Evolutionary conservation across 2,888 invertebrate genomes (phyloP), one percentile per base, ranked within the genome.

Genomic region (Liodrosophila aerea): DNA sequence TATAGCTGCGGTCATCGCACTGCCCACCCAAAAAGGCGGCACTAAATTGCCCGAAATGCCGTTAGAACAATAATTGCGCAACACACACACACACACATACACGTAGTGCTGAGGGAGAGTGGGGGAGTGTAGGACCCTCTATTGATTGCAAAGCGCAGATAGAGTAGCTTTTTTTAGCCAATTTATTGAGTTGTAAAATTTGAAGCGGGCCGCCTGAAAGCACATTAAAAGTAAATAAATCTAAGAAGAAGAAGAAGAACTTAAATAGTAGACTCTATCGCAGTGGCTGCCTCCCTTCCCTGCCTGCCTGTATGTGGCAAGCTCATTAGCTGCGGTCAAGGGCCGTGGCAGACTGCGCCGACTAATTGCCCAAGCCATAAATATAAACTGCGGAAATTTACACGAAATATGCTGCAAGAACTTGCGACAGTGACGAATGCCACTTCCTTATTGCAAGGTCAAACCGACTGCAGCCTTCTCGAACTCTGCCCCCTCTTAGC

Each of bases 171-270:
- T 68, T 76, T 76, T 80, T 85, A 69, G 74, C 65, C 71, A 72
- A 72, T 74, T 80, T 80, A 80, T 80, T 81, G 86, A 80, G 85
- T 81, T 78, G 85, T 78, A 76, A 83, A 85, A 85, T 68, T 67
- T 44, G 45, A 66, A 71, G 46, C 56, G 45, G 64, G 45, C 49
- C 36, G n/a, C 13, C 44, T 7, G 15, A 12, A 43, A 60, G 59
- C 84, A 64, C 85, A 84, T 80, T 80, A 80, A 80, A 80, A 76
- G 76, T 76, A 80, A 80, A 80, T 80, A 85, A 80, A 84, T 84
- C 5, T 22, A 5, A 22, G 22, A 22, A 5, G 3, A 5, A 22
- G 22, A 22, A 22, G 22, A 22, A 22, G 5, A 22, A 22, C 22
- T 5, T 76, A 64, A 64, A 74, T 69, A 58, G 40, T 41, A 22